Base-by-base conservation (phyloP, 2,888 invertebrate genomes). In the Nebria salina region DNA sequence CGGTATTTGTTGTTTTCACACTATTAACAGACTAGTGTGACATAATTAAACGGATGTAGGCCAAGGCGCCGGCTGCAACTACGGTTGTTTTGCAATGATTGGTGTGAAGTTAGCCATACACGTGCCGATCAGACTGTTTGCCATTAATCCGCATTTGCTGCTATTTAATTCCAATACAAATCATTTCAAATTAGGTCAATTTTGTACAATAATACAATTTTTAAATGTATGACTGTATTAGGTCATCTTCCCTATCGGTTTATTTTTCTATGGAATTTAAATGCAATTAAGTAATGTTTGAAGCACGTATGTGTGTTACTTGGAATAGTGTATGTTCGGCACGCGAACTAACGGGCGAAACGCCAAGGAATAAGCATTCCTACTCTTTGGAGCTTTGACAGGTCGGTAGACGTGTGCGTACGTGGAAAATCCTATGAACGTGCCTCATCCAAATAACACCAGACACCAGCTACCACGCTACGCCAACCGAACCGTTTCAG, bases 1-100 rank as follows among this genome's bases (percentile, higher is more conserved):
- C 54, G 54, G 54, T 54, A 54, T 54, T 54, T 54, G 54, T 54
- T 54, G 54, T 54, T 54, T 54, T 54, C 54, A 54, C 54, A 54
- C 54, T 54, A 54, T 54, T 54, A 54, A 13, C 34, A 34, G 34
- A 2, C 4, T 34, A 34, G 34, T 34, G 34, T 13, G 54, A 54
- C 54, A 54, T 54, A 54, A 54, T 54, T 54, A 54, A 54, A 13
- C 54, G 54, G 13, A 54, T 54, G 54, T 54, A 54, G 54, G 54
- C 54, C 54, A 54, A 54, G 54, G 54, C 13, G 54, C 11, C 54
- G 13, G 54, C 54, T 54, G 54, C 54, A 54, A 8, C 54, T 54
- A 54, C 54, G 54, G 54, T 11, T 54, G 54, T 54, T 54, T 54
- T 54, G 54, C 54, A 54, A 54, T 54, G 6, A 54, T 13, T 54